Percentiles rank a stretch among this genome's conserved stretches.
Evolutionary conservation across 2,888 invertebrate genomes (phyloP).

Genomic region (Leuctra nigra): DNA sequence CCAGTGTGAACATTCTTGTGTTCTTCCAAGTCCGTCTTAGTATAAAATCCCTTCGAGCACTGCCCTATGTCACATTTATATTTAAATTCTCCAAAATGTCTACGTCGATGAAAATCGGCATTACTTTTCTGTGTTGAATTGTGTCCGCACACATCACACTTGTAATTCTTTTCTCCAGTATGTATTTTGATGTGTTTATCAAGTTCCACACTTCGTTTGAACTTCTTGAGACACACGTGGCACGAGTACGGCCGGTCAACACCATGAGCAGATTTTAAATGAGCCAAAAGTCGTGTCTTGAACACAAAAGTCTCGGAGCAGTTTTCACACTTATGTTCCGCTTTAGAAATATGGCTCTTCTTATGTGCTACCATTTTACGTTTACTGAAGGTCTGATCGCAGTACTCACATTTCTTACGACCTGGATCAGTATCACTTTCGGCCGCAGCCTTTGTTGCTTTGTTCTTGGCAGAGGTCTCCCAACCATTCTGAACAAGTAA

Average conservation of each 20-base stretch:
- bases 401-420: constrained; percentile 8
- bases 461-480: background rate
- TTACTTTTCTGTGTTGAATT: constrained; percentile 36
- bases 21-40: constrained; percentile 31
- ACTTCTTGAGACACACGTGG: constrained; percentile 32
- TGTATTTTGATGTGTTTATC: constrained; percentile 31
- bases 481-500: constrained; percentile 11
- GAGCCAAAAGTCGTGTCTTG: constrained; percentile 35
- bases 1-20: constrained; percentile 30
- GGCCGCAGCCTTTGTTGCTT: background rate
- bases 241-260: constrained; percentile 37
- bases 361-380: constrained; percentile 9
- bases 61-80: constrained; percentile 45
- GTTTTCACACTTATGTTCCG: constrained; percentile 41
- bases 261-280: constrained; percentile 35
- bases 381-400: constrained; percentile 5
- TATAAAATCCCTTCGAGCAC: constrained; percentile 47
- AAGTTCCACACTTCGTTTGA: constrained; percentile 9
- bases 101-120: constrained; percentile 23
- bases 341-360: constrained; percentile 31
- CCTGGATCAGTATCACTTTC: background rate
- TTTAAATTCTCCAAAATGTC: constrained; percentile 27
- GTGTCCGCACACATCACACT: constrained; percentile 36
- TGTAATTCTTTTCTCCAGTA: constrained; percentile 33
- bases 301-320: constrained; percentile 39